Evolutionary conservation across 1,140 invertebrate genomes (phyloP).

Genomic region (Drosophila albomicans): DNA sequence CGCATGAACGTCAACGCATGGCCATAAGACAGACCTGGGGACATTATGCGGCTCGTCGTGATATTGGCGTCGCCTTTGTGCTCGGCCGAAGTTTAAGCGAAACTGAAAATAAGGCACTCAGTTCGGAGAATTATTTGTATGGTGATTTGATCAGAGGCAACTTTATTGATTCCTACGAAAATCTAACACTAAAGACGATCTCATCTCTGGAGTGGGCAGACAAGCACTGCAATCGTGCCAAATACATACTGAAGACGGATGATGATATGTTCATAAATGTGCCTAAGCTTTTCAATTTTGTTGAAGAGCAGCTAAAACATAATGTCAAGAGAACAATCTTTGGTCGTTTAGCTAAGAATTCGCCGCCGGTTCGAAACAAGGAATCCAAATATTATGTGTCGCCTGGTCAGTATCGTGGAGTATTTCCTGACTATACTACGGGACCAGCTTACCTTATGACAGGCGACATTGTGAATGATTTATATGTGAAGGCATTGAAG

Average conservation of each 20-base stretch:
- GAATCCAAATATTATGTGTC: conserved; percentile 95
- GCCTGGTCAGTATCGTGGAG: conserved; percentile 88
- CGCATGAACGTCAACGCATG: conserved; percentile 89
- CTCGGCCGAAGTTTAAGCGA: conserved; percentile 87
- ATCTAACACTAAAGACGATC: conserved; percentile 94
- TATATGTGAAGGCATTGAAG: conserved; percentile 88
- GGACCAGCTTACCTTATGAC: conserved; percentile 94
- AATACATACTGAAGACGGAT: conserved; percentile 93
- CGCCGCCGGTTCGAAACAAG: conserved; percentile 93
- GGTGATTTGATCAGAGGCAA: conserved; percentile 91
- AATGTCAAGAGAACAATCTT: conserved; percentile 90
- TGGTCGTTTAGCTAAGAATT: conserved; percentile 91
- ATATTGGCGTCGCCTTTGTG: conserved; percentile 92
- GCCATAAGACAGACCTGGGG: conserved; percentile 95
- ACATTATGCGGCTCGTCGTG: conserved; percentile 90
- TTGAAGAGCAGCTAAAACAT: conserved; percentile 89
- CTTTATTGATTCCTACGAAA: conserved; percentile 94
- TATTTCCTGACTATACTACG: conserved; percentile 94
- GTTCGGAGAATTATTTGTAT: conserved; percentile 89
- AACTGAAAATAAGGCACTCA: conserved; percentile 86
- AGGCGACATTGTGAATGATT: conserved; percentile 88
- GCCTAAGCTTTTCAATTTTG: conserved; percentile 89
- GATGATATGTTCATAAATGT: conserved; percentile 97
- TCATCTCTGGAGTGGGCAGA: conserved; percentile 94
- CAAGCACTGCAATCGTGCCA: conserved; percentile 90